Percentiles rank a stretch among this genome's conserved stretches.
Conservation (phyloP, 2,797 vertebrate species). For the Macropus fuliginosus region DNA sequence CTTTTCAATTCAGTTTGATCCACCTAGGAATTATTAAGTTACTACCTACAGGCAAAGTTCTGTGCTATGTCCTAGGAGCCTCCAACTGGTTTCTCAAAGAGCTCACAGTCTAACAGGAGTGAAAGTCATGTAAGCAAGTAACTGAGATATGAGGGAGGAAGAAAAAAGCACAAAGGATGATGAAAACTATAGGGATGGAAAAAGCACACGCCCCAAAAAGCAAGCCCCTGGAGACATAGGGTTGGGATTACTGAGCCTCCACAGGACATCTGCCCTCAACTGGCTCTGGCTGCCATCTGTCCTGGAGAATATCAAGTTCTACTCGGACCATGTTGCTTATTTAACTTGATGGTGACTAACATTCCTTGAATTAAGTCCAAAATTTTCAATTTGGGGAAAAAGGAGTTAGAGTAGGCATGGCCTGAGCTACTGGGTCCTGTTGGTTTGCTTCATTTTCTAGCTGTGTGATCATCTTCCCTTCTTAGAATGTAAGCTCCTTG, state of each 20-base stretch:
- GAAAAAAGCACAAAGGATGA: background rate
- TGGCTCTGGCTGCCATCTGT: background rate
- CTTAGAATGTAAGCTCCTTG: background rate
- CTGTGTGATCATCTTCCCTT: background rate
- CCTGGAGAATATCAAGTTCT: background rate
- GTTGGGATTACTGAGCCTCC: background rate
- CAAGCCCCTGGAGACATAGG: background rate
- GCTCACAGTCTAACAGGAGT: background rate
- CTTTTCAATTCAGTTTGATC: background rate
- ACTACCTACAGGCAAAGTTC: background rate
- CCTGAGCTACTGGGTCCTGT: background rate
- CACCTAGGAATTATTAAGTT: background rate
- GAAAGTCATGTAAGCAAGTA: background rate
- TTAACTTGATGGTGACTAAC: background rate
- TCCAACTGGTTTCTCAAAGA: background rate
- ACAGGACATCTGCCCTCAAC: background rate
- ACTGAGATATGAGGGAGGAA: background rate
- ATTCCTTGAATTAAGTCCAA: background rate
- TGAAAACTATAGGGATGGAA: background rate
- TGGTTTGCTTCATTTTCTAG: background rate
- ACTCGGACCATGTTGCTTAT: background rate
- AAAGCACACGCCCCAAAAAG: background rate
- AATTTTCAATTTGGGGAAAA: background rate
- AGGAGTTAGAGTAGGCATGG: background rate
- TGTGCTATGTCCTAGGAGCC: background rate